Evolutionary conservation across 2,888 invertebrate species (phyloP).

Genomic region (Mythimna lalbum): DNA sequence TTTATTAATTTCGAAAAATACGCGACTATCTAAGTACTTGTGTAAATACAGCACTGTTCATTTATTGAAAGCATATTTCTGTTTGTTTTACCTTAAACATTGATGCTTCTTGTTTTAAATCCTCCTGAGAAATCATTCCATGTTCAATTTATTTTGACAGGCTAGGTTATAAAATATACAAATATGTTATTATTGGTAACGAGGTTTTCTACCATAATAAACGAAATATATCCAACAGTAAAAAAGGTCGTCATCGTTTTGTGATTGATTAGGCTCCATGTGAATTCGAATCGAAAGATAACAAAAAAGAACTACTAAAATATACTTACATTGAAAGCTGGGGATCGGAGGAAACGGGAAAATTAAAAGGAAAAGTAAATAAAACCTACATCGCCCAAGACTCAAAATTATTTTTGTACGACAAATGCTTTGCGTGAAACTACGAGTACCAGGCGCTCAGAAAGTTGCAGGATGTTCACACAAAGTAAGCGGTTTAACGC

Average conservation of each 20-base stretch:
- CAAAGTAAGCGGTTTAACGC: slow-evolving; percentile 63
- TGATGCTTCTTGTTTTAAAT: not conserved
- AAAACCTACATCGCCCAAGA: not conserved
- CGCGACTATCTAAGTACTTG: slow-evolving; percentile 12
- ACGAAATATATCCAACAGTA: too few relatives aligned
- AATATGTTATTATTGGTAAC: too few relatives aligned
- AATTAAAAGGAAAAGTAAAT: slow-evolving; percentile 25
- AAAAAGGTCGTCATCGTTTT: not conserved
- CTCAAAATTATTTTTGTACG: slow-evolving; percentile 21
- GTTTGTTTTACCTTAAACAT: slow-evolving; percentile 15
- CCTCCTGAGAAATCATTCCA: slow-evolving; percentile 4
- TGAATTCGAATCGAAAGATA: not conserved
- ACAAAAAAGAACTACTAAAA: not conserved
- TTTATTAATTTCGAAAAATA: slow-evolving; percentile 53
- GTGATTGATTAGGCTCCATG: not conserved
- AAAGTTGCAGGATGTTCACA: slow-evolving; percentile 58
- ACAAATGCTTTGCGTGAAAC: slow-evolving; percentile 4
- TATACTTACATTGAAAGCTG: not conserved
- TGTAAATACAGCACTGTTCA: slow-evolving; percentile 32
- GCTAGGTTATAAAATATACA: not conserved
- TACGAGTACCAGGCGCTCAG: slow-evolving; percentile 62
- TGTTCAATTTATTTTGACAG: not conserved
- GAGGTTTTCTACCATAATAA: too few relatives aligned
- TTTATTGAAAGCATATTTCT: slow-evolving; percentile 20
- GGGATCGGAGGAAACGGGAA: not conserved